phyloP scores from a whole-genome alignment of 2,797 vertebrate species.

The Ctenopoma multispine region DNA sequence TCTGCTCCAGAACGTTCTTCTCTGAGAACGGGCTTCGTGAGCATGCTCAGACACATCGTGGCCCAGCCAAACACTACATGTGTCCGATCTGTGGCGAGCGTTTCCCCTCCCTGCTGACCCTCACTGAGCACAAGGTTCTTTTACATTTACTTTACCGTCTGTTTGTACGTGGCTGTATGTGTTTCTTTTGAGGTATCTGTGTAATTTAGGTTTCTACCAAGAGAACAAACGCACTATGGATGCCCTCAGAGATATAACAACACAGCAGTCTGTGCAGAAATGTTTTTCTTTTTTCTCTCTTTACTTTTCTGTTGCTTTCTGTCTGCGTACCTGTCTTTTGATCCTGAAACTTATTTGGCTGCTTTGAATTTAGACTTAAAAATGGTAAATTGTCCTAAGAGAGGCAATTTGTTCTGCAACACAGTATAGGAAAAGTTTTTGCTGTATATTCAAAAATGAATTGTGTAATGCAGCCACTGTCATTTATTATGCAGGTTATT shows the following conservation, averaged over 20 bases:
- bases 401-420: conserved; percentile 55
- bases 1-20: conserved; percentile 98
- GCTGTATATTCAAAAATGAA: conserved; percentile 11
- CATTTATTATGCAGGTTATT: conserved; percentile 76
- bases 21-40: conserved; percentile 96
- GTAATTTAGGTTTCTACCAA: conserved; percentile 5
- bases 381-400: conserved; percentile 50
- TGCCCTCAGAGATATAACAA: conserved; percentile 27
- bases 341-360: conserved; percentile 39
- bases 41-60: conserved; percentile 97
- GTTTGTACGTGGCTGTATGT: background rate
- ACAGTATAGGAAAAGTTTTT: conserved; percentile 26
- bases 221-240: conserved; percentile 5
- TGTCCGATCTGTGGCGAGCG: conserved; percentile 98
- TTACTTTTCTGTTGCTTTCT: conserved; percentile 12
- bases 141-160: background rate
- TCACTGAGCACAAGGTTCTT: conserved; percentile 94
- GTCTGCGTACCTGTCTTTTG: conserved; percentile 43
- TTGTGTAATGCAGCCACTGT: conserved; percentile 82
- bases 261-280: background rate
- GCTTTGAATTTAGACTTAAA: conserved; percentile 55
- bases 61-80: conserved; percentile 99
- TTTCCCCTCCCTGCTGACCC: conserved; percentile 96
- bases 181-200: background rate
- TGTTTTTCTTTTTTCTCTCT: conserved; percentile 18